phyloP scores from a whole-genome alignment of 2,888 invertebrate genomes.

The Abscondita cerata region DNA sequence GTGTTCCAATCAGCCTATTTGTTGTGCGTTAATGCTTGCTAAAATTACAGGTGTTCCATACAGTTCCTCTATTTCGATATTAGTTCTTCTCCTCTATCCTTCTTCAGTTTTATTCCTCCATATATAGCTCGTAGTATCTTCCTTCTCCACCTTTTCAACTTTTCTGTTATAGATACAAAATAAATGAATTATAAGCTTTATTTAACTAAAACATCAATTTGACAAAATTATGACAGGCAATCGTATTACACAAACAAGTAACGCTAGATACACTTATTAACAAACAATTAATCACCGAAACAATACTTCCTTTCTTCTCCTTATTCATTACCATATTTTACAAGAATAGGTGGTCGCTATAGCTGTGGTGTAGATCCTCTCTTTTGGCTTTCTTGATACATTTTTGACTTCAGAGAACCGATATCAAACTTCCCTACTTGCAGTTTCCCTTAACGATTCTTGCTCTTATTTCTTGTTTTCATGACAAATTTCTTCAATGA shows the following conservation, averaged over 20 bases:
- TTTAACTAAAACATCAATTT: no score
- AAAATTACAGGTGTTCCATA: not conserved
- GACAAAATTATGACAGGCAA: no score
- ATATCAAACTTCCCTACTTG: constrained; percentile 10
- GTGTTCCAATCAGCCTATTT: no score
- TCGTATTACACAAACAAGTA: no score
- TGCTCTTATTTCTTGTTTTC: constrained; percentile 13
- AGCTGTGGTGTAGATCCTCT: not conserved
- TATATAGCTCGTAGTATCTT: no score
- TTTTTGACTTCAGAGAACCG: no score
- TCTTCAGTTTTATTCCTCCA: no score
- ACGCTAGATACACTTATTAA: no score
- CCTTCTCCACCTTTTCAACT: not conserved
- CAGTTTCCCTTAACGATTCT: constrained; percentile 16
- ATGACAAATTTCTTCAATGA: constrained; percentile 9
- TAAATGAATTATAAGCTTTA: no score
- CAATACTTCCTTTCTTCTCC: not conserved
- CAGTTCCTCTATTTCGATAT: not conserved
- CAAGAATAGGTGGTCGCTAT: not conserved
- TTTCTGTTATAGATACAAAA: no score
- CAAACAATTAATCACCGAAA: no score
- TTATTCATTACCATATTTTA: not conserved
- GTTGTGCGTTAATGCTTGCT: not conserved
- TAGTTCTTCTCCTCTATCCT: no score
- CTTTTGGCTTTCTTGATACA: not conserved